These are phyloP conservation scores for Psettodes erumei DNA, from an alignment of 2,113 vertebrate genomes.

Conservation along the genomic window DNA sequence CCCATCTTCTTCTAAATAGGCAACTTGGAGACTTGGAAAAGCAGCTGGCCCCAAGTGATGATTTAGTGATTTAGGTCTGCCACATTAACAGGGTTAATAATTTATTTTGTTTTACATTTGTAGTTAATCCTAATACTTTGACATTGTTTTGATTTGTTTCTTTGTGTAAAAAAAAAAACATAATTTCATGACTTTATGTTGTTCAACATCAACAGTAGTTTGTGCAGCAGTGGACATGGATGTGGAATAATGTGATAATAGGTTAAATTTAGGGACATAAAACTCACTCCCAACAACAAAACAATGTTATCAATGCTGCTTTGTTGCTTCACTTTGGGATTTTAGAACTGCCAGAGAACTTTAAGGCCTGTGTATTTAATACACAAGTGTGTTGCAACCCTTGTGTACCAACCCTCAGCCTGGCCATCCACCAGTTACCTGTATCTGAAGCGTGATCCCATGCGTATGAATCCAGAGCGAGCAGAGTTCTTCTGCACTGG, in stretches of 20 bases:
- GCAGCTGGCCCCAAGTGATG: neutral
- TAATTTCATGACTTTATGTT: neutral
- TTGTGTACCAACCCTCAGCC: neutral
- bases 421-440: constrained; percentile 81
- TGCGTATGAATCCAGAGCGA: constrained; percentile 91
- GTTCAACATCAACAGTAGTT: neutral
- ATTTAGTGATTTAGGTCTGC: neutral
- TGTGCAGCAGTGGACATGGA: neutral
- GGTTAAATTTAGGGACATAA: neutral
- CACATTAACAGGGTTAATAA: neutral
- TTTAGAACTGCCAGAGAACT: neutral
- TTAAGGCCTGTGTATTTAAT: neutral
- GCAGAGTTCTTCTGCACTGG: constrained; percentile 91
- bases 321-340: neutral
- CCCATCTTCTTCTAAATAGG: neutral
- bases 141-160: neutral
- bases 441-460: constrained; percentile 97
- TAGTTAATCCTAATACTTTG: neutral
- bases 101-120: neutral
- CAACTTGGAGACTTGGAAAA: neutral
- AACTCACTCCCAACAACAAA: neutral
- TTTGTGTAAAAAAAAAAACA: neutral
- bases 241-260: neutral
- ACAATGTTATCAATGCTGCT: neutral
- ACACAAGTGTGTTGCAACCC: neutral